Evolutionary conservation across 2,797 vertebrate genomes (phyloP), one percentile per base, ranked within the genome.

Genomic region (Thamnophis elegans): DNA sequence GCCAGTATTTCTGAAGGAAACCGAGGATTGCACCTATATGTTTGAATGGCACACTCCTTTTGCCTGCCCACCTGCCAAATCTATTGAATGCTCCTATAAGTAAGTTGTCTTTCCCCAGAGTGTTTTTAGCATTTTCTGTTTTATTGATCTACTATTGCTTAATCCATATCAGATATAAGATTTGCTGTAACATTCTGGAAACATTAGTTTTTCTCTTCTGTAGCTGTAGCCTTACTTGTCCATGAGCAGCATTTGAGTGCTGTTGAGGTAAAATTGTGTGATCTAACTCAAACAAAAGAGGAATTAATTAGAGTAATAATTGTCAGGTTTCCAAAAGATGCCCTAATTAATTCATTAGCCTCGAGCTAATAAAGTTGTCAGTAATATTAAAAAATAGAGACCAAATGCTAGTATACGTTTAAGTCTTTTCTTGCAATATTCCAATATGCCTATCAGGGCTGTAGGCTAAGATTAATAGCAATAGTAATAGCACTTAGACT

Each of bases 21-120:
- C 99, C 1, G 95, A 98, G 1, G 99, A 99, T 20, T 99, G 99
- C 85, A 99, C 98, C 65, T 99, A 99, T 96, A 68, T 99, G 97
- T 99, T 99, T 93, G 98, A 97, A 94, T 99, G 99, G 99, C 98
- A 98, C 55, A 99, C 98, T 0, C 97, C 98, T 13, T 96, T 98
- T 85, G 99, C 99, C 95, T 99, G 99, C 73, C 93, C 98, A 3
- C 98, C 98, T 1, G 98, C 98, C 89, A 98, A 98, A 94, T 97
- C 98, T 92, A 98, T 97, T 2, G 98, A 98, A 95, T 99, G 99
- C 94, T 99, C 99, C 5, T 98, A 98, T 97, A 98, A 98, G 99
- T 99, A 98, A 98, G 98, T 96, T 12, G 0, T 42, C 0, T 89
- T 55, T 58, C 26, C 5, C 9, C n/a, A 42, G 25, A 22, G 12